Base-by-base conservation (phyloP, 2,888 invertebrate genomes). In the Erebia palarica region DNA sequence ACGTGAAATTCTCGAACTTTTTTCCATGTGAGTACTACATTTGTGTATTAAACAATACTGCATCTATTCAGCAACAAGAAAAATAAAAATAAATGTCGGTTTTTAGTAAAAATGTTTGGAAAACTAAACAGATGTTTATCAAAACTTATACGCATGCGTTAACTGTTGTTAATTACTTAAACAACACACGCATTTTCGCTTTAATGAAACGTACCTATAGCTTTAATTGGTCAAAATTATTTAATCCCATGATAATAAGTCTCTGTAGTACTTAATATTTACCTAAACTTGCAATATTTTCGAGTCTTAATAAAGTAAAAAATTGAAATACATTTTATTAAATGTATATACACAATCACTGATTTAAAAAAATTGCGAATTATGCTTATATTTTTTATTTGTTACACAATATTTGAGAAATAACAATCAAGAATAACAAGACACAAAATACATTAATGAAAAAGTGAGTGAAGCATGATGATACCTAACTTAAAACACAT, bases 1-100 rank as follows among this genome's bases (percentile, higher is more conserved):
- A 65, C 71, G 68, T 69, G 65, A 57, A 57, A 57, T 71, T 67
- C 60, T 66, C 16, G 16, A 67, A 57, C 55, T 61, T n/a, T 68
- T 68, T 42, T 61, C 44, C 57, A 36, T 58, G 71, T 71, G 57
- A 71, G 71, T 70, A 69, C n/a, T 21, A 60, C 21, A 61, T 61
- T 10, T 59, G 10, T n/a, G n/a, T n/a, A n/a, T 47, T 44, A n/a
- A 42, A 21, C 21, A 18, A 11, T 16, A 14, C 10, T 63, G 21
- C 36, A 36, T 36, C 0, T 36, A 36, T 36, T 36, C 36, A 36
- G 36, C 14, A 14, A 14, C 21, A 21, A 63, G 49, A 63, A 13
- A 47, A 36, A 36, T 42, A 27, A 61, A 5, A 16, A 44, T 27
- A 61, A 61, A 13, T 44, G 44, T 13, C 0, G 42, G 13, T 27